A percentile compares a stretch with the other conserved stretches of the same genome.
Conservation (phyloP, 2,888 invertebrate genomes). For the Leptinotarsa haldemani region DNA sequence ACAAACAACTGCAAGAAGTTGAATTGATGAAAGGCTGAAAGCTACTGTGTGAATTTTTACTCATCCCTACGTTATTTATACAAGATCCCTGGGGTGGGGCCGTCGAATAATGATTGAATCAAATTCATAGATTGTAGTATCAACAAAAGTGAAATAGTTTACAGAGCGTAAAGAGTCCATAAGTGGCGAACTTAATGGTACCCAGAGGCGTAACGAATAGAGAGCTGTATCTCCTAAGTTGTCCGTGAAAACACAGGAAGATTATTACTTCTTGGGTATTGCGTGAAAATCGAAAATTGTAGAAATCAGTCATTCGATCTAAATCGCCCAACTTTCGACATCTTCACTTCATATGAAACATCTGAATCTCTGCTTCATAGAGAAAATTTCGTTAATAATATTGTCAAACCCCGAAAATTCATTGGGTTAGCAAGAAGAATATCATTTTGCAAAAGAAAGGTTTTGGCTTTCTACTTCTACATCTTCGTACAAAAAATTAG, state of each 20-base stretch:
- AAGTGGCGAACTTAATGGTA: slow-evolving; percentile 14
- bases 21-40: not conserved
- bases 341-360: too few species aligned
- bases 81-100: slow-evolving; percentile 23
- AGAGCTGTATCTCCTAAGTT: not conserved
- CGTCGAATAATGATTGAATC: slow-evolving; percentile 17
- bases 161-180: slow-evolving; percentile 25
- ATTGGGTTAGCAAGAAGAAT: too few species aligned
- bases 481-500: too few species aligned
- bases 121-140: slow-evolving; percentile 12
- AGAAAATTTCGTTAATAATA: too few species aligned
- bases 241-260: not conserved
- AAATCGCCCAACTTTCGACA: too few species aligned
- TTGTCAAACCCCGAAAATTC: too few species aligned
- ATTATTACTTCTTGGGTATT: not conserved
- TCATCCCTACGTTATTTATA: slow-evolving; percentile 34
- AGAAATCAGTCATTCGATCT: too few species aligned
- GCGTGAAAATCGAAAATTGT: not conserved
- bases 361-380: too few species aligned
- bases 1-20: not conserved
- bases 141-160: slow-evolving; percentile 16
- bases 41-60: slow-evolving; percentile 15
- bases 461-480: too few species aligned
- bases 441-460: too few species aligned
- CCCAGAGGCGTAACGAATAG: slow-evolving; percentile 15